Percentiles rank a stretch among this genome's conserved stretches.
Conservation (phyloP, 1,140 invertebrate genomes). For the Aphidius gifuensis region DNA sequence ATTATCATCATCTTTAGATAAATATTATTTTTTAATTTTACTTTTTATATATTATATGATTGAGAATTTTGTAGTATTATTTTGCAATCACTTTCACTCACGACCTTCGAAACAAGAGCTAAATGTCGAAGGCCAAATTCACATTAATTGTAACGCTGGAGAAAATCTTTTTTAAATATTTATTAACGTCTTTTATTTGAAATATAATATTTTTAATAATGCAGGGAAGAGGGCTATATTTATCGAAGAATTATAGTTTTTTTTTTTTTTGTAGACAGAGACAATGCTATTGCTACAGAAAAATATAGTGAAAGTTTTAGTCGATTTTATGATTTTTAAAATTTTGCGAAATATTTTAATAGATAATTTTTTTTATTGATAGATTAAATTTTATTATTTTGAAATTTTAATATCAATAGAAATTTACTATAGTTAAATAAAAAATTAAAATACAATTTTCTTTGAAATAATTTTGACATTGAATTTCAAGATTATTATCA, state of each 20-base stretch:
- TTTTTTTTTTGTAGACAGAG: conserved; percentile 34
- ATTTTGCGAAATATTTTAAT: background rate
- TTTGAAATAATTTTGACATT: too few relatives aligned
- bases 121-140: conserved; percentile 8
- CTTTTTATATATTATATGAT: too few relatives aligned
- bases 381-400: background rate
- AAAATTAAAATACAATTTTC: too few relatives aligned
- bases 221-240: background rate
- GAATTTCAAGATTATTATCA: too few relatives aligned
- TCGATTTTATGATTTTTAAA: conserved; percentile 41
- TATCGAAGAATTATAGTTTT: background rate
- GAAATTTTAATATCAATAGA: too few relatives aligned
- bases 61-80: too few relatives aligned
- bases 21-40: too few relatives aligned
- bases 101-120: background rate
- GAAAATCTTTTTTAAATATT: background rate
- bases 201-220: too few relatives aligned
- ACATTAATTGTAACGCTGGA: background rate
- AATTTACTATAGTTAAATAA: too few relatives aligned
- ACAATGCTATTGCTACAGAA: conserved; percentile 55
- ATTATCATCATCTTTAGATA: background rate
- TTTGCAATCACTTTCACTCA: conserved; percentile 12
- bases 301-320: conserved; percentile 52
- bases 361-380: conserved; percentile 1
- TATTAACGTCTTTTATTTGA: background rate